These are phyloP conservation scores for Physella acuta DNA, from an alignment of 1,140 invertebrate genomes.

Conservation along the genomic window DNA sequence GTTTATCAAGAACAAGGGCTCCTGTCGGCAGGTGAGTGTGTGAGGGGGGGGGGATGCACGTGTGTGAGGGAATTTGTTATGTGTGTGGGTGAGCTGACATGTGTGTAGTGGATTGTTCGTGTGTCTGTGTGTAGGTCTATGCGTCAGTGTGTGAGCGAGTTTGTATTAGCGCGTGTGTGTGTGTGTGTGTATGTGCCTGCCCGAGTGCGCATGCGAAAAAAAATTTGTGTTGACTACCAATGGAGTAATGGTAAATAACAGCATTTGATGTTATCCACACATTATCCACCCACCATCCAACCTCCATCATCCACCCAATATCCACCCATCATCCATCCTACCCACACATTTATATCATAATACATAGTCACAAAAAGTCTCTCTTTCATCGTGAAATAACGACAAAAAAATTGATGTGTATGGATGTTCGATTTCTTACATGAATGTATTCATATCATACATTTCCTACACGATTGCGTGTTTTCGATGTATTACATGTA, in stretches of 20 bases:
- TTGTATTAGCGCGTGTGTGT: conserved; percentile 2
- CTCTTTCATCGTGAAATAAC: no score
- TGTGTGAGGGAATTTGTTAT: not conserved
- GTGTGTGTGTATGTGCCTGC: not conserved
- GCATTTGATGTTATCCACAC: not conserved
- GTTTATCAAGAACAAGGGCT: conserved; percentile 34
- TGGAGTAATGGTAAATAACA: not conserved
- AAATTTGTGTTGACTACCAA: not conserved
- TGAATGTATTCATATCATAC: no score
- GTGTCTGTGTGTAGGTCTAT: no score
- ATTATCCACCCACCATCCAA: not conserved
- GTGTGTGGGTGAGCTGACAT: not conserved
- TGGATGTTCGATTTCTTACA: no score
- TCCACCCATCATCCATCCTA: not conserved
- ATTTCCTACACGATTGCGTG: no score
- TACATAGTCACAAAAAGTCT: no score
- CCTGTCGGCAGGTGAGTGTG: conserved; percentile 2
- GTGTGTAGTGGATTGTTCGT: not conserved
- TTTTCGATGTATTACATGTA: no score
- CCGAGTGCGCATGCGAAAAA: not conserved
- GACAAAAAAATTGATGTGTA: no score
- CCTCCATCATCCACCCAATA: not conserved
- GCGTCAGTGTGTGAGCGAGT: not conserved
- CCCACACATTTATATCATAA: not conserved
- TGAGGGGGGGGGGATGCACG: no score